These are phyloP conservation scores for Engraulis encrasicolus DNA, from an alignment of 2,113 vertebrate species.

Conservation along the genomic window DNA sequence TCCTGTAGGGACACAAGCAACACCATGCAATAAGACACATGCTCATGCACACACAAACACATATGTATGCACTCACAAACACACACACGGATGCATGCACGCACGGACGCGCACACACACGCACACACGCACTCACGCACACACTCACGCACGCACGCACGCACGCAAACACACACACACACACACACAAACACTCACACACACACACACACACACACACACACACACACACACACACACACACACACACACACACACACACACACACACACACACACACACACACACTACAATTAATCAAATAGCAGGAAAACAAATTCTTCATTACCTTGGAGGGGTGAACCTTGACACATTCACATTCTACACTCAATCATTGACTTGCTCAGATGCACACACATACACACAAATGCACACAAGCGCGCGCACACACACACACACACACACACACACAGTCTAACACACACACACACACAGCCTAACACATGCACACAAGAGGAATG, in stretches of 20 bases:
- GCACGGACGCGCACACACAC: no score
- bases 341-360: neutral
- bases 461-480: neutral
- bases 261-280: neutral
- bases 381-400: neutral
- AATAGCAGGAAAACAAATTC: neutral
- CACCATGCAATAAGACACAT: no score
- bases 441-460: neutral
- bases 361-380: no score
- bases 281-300: neutral
- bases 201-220: no score
- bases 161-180: no score
- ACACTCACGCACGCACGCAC: no score
- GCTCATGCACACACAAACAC: neutral
- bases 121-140: no score
- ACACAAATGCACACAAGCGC: no score
- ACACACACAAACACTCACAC: no score
- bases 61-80: no score
- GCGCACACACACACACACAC: neutral
- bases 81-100: no score
- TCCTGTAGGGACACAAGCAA: conserved; percentile 76
- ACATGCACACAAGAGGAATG: no score
- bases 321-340: neutral
- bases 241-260: conserved; percentile 10
- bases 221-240: neutral